Conservation (phyloP, 2,113 vertebrate species). For the Setophaga coronata region DNA sequence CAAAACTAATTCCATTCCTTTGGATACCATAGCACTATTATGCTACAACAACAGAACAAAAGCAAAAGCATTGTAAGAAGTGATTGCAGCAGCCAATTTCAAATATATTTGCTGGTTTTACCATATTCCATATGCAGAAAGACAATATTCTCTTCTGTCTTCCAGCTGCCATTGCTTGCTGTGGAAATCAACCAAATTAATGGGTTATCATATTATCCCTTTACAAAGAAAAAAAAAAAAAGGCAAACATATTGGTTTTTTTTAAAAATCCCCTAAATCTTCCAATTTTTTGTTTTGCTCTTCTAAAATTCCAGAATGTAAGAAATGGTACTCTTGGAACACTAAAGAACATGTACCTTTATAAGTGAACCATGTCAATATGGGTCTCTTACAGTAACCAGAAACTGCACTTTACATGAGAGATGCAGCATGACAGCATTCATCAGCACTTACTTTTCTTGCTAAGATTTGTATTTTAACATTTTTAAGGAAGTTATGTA, state of each 20-base stretch:
- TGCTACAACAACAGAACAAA: neutral
- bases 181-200: neutral
- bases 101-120: neutral
- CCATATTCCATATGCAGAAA: neutral
- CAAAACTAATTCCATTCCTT: neutral
- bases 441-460: neutral
- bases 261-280: neutral
- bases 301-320: neutral
- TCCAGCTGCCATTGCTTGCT: neutral
- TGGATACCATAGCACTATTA: neutral
- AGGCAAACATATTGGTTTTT: neutral
- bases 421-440: neutral
- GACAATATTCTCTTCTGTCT: neutral
- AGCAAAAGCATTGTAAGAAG: neutral
- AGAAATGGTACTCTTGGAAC: neutral
- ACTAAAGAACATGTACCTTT: neutral
- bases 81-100: neutral
- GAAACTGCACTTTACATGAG: neutral
- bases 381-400: neutral
- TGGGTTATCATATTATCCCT: neutral
- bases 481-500: neutral
- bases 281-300: neutral
- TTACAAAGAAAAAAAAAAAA: neutral
- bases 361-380: neutral
- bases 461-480: neutral